Evolutionary conservation across 2,888 invertebrate species (phyloP).

Genomic region (Ochropleura leucogaster): DNA sequence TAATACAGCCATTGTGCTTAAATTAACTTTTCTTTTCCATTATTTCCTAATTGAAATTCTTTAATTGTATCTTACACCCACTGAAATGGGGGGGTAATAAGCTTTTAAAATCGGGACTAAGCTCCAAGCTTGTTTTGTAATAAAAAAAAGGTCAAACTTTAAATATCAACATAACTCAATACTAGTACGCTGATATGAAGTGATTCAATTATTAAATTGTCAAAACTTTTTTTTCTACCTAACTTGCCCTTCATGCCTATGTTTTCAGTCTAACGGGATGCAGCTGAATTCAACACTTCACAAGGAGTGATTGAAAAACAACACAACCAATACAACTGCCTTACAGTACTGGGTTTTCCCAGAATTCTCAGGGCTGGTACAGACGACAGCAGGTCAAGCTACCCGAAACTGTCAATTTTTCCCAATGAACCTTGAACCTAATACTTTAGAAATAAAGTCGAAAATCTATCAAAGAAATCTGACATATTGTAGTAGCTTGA

Average conservation of each 20-base stretch:
- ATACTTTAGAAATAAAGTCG: too few species aligned
- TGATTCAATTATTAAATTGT: neutral
- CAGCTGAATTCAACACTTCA: neutral
- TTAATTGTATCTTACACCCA: constrained; percentile 25
- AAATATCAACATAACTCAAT: neutral
- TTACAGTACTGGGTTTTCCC: too few species aligned
- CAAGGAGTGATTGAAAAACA: neutral
- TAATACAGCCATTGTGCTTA: constrained; percentile 25
- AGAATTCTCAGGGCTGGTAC: too few species aligned
- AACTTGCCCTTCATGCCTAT: neutral
- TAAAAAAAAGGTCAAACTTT: constrained; percentile 4
- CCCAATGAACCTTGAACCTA: too few species aligned
- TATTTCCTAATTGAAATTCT: constrained; percentile 26
- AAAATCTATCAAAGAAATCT: too few species aligned
- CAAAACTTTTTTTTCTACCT: neutral
- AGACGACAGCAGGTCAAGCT: too few species aligned
- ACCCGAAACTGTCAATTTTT: too few species aligned
- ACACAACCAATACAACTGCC: too few species aligned
- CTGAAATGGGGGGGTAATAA: neutral
- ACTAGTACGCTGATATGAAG: too few species aligned
- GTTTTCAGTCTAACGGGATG: neutral
- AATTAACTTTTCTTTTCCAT: constrained; percentile 24
- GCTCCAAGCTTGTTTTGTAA: neutral
- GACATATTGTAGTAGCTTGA: too few species aligned
- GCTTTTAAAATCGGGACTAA: constrained; percentile 9